Evolutionary conservation across 2,888 invertebrate species (phyloP).

Genomic region (Proisotoma minuta): DNA sequence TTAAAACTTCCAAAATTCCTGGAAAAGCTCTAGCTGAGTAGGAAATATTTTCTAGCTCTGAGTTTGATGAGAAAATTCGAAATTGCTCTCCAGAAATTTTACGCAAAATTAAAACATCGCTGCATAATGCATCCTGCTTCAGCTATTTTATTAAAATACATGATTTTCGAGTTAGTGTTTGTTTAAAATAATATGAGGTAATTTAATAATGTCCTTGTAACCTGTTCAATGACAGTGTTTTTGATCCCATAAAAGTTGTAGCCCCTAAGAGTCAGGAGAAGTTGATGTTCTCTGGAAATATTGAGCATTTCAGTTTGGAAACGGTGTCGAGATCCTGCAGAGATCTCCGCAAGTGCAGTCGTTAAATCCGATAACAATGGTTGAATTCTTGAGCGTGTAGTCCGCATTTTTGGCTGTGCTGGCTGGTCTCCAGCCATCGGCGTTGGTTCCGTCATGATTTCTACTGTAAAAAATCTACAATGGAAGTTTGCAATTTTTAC

Average conservation of each 20-base stretch:
- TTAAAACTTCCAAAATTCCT: background rate
- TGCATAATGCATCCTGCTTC: background rate
- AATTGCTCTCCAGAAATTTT: background rate
- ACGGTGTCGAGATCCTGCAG: background rate
- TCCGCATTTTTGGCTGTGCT: background rate
- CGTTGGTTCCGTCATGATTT: no score
- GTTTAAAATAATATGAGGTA: no score
- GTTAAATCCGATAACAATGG: background rate
- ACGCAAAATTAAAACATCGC: background rate
- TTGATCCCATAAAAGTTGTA: background rate
- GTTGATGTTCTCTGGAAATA: background rate
- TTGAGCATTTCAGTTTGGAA: background rate
- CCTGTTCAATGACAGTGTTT: background rate
- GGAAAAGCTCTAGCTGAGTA: background rate
- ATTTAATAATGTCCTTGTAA: no score
- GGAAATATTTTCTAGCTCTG: background rate
- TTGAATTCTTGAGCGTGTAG: background rate
- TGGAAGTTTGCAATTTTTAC: no score
- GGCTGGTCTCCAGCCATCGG: no score
- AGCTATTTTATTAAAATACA: background rate
- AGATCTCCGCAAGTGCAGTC: background rate
- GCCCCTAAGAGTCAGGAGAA: background rate
- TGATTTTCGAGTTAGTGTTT: no score
- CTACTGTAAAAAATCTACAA: no score
- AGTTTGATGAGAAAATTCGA: background rate